Conservation (phyloP, 2,888 invertebrate genomes). For the Endomychus coccineus region DNA sequence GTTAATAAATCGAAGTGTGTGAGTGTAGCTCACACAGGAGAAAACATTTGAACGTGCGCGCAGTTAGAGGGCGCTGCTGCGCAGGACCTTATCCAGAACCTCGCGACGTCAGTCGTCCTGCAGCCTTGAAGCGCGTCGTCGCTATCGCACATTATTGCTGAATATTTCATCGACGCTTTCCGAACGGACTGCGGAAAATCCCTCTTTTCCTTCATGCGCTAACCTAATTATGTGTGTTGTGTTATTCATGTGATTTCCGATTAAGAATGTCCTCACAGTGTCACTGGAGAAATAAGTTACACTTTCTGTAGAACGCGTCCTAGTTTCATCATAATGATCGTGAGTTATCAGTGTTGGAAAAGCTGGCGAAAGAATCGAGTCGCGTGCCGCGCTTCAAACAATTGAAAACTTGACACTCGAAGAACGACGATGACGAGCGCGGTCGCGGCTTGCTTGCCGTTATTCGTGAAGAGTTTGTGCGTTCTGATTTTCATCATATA, state of each 20-base stretch:
- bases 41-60: conserved; percentile 46
- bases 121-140: conserved; percentile 26
- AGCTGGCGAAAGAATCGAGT: no score
- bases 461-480: conserved; percentile 10
- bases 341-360: no score
- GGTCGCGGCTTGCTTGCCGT: not conserved
- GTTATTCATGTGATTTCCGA: not conserved
- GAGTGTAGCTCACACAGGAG: no score
- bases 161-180: not conserved
- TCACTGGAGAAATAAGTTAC: no score
- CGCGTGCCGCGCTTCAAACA: no score
- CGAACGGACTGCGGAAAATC: not conserved
- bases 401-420: no score
- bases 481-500: conserved; percentile 8
- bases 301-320: no score
- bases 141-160: conserved; percentile 8
- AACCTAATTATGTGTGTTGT: not conserved
- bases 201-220: no score
- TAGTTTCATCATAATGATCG: no score
- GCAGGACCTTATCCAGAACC: conserved; percentile 45
- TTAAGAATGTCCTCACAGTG: no score
- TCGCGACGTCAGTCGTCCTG: conserved; percentile 43
- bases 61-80: conserved; percentile 44
- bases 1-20: conserved; percentile 43
- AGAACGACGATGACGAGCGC: no score